Evolutionary conservation across 2,797 vertebrate species (phyloP).

Genomic region (Mormyrus proboscirostris): DNA sequence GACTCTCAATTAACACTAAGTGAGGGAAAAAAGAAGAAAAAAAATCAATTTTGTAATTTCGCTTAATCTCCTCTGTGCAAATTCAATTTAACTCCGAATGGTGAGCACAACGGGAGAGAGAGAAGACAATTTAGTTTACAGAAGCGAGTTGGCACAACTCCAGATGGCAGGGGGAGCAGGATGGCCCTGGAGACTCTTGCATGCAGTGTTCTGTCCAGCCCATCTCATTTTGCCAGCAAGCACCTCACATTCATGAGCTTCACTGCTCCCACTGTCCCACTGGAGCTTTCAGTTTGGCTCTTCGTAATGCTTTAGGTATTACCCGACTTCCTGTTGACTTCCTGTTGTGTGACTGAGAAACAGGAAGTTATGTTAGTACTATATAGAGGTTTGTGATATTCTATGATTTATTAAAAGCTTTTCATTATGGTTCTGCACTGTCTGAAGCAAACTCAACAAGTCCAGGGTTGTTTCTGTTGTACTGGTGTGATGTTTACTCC

Average conservation of each 20-base stretch:
- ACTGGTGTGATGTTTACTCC: not conserved
- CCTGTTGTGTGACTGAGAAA: not conserved
- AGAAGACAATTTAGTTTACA: not conserved
- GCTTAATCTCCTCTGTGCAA: not conserved
- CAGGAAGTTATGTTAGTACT: not conserved
- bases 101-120: not conserved
- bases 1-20: not conserved
- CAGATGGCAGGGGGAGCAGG: not conserved
- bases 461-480: not conserved
- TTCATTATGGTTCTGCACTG: not conserved
- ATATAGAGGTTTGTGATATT: not conserved
- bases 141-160: not conserved
- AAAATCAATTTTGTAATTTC: conserved; percentile 10
- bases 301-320: not conserved
- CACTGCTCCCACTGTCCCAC: not conserved
- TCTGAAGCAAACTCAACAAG: not conserved
- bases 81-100: not conserved
- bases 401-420: not conserved
- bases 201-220: not conserved
- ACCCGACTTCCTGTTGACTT: not conserved
- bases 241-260: not conserved
- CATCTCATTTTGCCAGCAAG: not conserved
- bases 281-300: not conserved
- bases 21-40: not conserved
- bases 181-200: not conserved